Evolutionary conservation across 2,113 vertebrate genomes (phyloP).

Genomic region (Neodontobutis hainanensis): DNA sequence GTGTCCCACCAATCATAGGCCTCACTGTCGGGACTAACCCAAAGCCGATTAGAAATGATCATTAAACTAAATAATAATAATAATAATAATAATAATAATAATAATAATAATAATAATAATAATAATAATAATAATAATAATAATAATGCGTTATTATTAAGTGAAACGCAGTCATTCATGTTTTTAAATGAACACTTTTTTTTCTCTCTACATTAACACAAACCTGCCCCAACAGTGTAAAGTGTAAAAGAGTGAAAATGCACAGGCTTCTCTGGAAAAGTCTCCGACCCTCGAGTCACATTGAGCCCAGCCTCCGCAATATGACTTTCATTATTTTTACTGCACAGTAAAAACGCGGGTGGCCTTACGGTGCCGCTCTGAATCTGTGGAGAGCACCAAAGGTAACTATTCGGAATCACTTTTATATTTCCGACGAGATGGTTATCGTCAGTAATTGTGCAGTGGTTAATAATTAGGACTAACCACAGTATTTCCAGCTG

Average conservation of each 20-base stretch:
- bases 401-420: not conserved
- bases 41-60: not conserved
- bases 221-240: not conserved
- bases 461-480: conserved; percentile 41
- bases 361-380: conserved; percentile 70
- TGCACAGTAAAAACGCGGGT: conserved; percentile 77
- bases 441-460: conserved; percentile 35
- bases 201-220: no score
- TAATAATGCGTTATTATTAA: no score
- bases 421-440: not conserved
- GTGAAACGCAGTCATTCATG: no score
- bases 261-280: not conserved
- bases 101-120: no score
- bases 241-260: conserved; percentile 44
- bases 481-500: conserved; percentile 35
- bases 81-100: conserved; percentile 50
- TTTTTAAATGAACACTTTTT: no score
- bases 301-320: conserved; percentile 69
- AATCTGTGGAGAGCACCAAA: conserved; percentile 34
- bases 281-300: conserved; percentile 45
- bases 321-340: conserved; percentile 80
- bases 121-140: no score
- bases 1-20: not conserved
- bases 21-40: no score
- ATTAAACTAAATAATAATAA: conserved; percentile 8